Evolutionary conservation across 1,140 invertebrate genomes (phyloP), one percentile per base, ranked within the genome.

Genomic region (Meloidogyne floridensis): DNA sequence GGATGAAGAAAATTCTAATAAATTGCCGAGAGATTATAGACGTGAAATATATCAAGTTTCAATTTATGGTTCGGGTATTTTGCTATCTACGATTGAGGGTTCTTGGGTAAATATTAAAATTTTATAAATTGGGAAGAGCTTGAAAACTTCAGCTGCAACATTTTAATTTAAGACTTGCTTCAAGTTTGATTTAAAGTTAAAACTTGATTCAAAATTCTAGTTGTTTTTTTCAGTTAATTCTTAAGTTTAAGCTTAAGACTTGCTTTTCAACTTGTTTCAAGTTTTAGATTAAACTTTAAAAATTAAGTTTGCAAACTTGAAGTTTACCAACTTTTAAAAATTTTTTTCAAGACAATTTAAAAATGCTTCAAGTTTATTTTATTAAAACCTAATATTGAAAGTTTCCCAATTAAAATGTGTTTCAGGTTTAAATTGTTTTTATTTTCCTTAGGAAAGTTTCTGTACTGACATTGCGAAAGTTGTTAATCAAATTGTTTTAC

Each of bases 51-150:
- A 71, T 53, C 59, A 72, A 71, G 59, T 79, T 43, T 79, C 77
- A 69, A 79, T 79, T 72, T 79, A 79, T 69, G 32, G 77, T 42
- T 71, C 77, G 43, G 65, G 42, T 5, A 71, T 79, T 69, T 71
- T 79, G 10, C n/a, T 65, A 65, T 65, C 59, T n/a, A 65, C 59
- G n/a, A 65, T 65, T n/a, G 59, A 65, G 15, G n/a, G 59, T 65
- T 65, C 59, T n/a, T 65, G 59, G 59, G 59, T 54, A 54, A 11
- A 3, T 59, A 15, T 11, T 11, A 11, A 11, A 56, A 56, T 59
- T 59, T 59, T 59, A 59, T 3, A 15, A 59, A 59, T 15, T 15
- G 4, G 4, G 13, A 59, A 59, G 15, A 59, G 11, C n/a, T 15
- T 59, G 2, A 15, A 15, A 47, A 47, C 47, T 47, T 47, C 3